Base-by-base conservation (phyloP, 2,888 invertebrate species). In the Pammene fasciana region DNA sequence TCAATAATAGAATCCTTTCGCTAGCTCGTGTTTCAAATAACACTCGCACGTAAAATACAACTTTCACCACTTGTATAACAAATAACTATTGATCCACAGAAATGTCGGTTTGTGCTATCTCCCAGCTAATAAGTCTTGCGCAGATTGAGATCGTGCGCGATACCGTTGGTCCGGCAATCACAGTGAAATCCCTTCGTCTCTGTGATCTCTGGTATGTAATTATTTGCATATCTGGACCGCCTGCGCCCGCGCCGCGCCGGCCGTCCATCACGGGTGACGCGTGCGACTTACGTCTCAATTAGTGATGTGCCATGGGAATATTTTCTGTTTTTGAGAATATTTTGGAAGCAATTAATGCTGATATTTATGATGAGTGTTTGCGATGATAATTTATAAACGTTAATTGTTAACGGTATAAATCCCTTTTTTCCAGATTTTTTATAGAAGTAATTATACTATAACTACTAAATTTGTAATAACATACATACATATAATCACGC, bases 231-330 rank as follows among this genome's bases (percentile, higher is more conserved):
- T 62, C 62, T 62, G 38, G 48, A 38, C 50, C 61, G 50, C 46
- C 45, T 18, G 67, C 67, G 60, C 52, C 36, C 9, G 59, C 60
- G 60, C 67, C 50, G 52, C 59, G 16, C 57, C 50, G 36, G 61
- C 45, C 34, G 54, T 10, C 66, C 36, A 43, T 10, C 55, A 46
- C 64, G 45, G 45, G n/a, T 26, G 64, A 50, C 68, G 68, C 68
- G 61, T 56, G 68, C 68, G 57, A 52, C 64, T 16, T 13, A 59
- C 68, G 43, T 52, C 68, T 68, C 68, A 59, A 54, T 54, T n/a
- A 54, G 54, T 13, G 54, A 34, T n/a, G 54, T 7, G n/a, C 34
- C 34, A 8, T n/a, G 34, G n/a, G 8, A 54, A 50, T 50, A n/a
- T 18, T 52, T 13, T 10, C 52, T 50, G 16, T 50, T 16, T 9